These are phyloP conservation scores for Acipenser ruthenus DNA, from an alignment of 2,797 vertebrate species.

Conservation along the genomic window DNA sequence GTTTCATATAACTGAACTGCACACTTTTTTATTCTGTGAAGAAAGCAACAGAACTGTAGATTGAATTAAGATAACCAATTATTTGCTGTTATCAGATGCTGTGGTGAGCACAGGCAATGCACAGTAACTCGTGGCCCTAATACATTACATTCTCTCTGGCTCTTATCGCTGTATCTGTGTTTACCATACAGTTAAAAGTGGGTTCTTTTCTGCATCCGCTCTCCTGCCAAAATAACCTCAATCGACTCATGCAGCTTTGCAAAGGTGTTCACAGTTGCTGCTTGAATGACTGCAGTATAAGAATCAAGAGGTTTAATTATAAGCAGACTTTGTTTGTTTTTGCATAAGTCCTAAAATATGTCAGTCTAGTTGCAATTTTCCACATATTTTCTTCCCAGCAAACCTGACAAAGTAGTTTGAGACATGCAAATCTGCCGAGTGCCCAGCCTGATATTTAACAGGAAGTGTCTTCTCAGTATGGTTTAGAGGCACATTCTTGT, in stretches of 20 bases:
- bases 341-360: no score
- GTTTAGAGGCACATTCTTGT: no score
- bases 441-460: constrained; percentile 14
- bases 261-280: constrained; percentile 19
- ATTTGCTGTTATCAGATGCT: constrained; percentile 85
- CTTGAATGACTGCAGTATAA: constrained; percentile 23
- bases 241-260: constrained; percentile 41
- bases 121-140: constrained; percentile 60
- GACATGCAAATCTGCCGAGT: no score
- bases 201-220: constrained; percentile 68
- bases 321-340: no score
- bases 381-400: no score
- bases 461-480: no score
- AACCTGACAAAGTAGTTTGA: no score
- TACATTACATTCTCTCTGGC: constrained; percentile 49
- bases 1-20: constrained; percentile 48
- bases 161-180: constrained; percentile 77
- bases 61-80: constrained; percentile 80
- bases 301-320: no score
- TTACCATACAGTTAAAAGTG: constrained; percentile 78
- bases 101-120: constrained; percentile 64
- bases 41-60: constrained; percentile 58
- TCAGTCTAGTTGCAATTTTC: no score
- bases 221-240: constrained; percentile 69
- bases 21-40: constrained; percentile 31